phyloP scores from a whole-genome alignment of 2,113 vertebrate genomes.

The Epinephelus cyanopodus region DNA sequence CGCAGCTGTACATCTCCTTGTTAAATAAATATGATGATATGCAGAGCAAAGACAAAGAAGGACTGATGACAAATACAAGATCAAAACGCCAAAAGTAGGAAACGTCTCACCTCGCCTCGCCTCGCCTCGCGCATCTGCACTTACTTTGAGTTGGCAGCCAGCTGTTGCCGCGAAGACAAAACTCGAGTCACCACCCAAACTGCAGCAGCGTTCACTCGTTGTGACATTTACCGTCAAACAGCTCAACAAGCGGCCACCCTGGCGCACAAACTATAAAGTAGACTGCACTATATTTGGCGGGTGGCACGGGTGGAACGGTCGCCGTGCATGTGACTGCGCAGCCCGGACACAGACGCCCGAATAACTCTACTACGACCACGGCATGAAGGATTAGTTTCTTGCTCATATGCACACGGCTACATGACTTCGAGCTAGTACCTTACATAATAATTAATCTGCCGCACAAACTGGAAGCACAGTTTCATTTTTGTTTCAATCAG shows the following conservation, averaged over 20 bases:
- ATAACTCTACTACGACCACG: constrained; percentile 71
- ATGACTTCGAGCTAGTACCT: constrained; percentile 71
- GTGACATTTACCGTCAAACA: background rate
- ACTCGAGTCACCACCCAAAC: constrained; percentile 47
- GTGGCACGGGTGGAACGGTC: constrained; percentile 19
- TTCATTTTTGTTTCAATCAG: constrained; percentile 35
- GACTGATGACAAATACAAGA: background rate
- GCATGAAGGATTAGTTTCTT: constrained; percentile 75
- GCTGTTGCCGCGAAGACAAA: constrained; percentile 68
- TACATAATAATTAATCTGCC: constrained; percentile 82
- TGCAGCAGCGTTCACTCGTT: background rate
- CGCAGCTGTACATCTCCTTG: constrained; percentile 16
- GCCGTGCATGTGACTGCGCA: constrained; percentile 37
- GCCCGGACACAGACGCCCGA: constrained; percentile 31
- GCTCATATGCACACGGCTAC: constrained; percentile 72
- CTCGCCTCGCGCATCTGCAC: constrained; percentile 11
- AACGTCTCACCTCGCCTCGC: constrained; percentile 10
- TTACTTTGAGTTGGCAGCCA: constrained; percentile 65
- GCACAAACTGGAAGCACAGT: constrained; percentile 47
- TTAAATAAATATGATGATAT: background rate
- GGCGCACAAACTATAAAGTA: background rate
- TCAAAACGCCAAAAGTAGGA: background rate
- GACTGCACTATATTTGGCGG: background rate
- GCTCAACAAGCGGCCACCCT: constrained; percentile 1
- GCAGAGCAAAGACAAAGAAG: background rate